Evolutionary conservation across 2,888 invertebrate species (phyloP).

Genomic region (Orchesella flavescens): DNA sequence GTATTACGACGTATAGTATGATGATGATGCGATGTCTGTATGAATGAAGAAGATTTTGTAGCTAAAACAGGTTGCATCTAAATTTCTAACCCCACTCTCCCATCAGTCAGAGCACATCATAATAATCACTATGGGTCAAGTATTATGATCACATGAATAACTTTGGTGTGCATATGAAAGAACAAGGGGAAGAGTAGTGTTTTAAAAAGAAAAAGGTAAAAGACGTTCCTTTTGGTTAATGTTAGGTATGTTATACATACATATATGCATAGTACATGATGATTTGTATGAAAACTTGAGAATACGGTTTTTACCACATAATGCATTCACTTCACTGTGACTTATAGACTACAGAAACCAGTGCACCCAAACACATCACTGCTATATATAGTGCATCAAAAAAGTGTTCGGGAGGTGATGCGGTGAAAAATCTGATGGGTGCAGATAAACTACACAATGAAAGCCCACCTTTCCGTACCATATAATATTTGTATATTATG

Average conservation of each 20-base stretch:
- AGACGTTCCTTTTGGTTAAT: constrained; percentile 1
- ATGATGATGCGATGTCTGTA: constrained; percentile 7
- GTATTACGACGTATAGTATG: background rate
- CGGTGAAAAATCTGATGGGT: constrained; percentile 43
- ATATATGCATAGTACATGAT: background rate
- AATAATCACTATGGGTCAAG: constrained; percentile 59
- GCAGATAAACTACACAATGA: constrained; percentile 4
- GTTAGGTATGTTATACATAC: background rate
- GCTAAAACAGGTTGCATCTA: constrained; percentile 45
- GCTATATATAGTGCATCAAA: constrained; percentile 20
- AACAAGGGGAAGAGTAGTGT: background rate
- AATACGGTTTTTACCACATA: constrained; percentile 4
- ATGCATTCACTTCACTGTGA: background rate
- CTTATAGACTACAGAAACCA: background rate
- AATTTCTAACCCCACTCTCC: constrained; percentile 46
- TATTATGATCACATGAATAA: constrained; percentile 60
- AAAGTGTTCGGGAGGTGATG: constrained; percentile 23
- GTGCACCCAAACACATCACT: background rate
- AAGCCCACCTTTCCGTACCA: constrained; percentile 15
- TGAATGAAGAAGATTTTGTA: constrained; percentile 37
- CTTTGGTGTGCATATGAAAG: constrained; percentile 24
- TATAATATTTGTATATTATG: background rate
- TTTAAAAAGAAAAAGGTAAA: background rate
- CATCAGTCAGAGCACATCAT: constrained; percentile 59
- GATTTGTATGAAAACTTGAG: constrained; percentile 5